phyloP scores from a whole-genome alignment of 2,888 invertebrate species.

The Stenchaetothrips biformis region DNA sequence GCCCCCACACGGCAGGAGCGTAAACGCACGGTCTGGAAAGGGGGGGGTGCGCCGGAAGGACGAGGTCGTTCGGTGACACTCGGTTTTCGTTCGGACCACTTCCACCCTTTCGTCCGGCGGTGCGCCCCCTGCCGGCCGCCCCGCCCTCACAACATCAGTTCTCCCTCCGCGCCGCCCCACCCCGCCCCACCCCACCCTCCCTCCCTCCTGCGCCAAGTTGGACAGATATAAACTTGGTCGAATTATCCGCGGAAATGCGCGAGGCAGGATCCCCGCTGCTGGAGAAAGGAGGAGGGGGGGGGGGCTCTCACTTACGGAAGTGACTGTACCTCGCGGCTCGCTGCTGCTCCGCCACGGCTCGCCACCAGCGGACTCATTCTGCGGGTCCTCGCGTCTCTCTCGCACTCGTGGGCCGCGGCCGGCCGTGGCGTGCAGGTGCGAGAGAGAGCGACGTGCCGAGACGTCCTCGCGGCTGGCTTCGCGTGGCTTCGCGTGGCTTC shows the following conservation, averaged over 20 bases:
- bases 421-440: no score
- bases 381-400: no score
- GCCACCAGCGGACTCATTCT: background rate
- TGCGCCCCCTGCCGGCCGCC: background rate
- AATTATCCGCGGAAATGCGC: slow-evolving; percentile 16
- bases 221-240: slow-evolving; percentile 18
- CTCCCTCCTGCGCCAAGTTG: background rate
- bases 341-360: background rate
- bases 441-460: no score
- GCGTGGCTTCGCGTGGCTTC: no score
- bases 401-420: no score
- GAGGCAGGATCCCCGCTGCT: no score
- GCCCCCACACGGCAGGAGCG: no score
- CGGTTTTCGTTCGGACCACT: slow-evolving; percentile 1
- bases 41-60: no score
- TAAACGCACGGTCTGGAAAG: no score
- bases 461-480: no score
- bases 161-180: background rate
- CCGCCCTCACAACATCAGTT: background rate
- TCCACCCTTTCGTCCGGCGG: background rate
- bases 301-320: background rate
- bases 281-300: background rate
- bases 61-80: background rate
- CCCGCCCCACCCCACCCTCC: background rate
- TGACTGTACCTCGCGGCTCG: background rate